phyloP scores from a whole-genome alignment of 2,113 vertebrate species.

The Pteronura brasiliensis region DNA sequence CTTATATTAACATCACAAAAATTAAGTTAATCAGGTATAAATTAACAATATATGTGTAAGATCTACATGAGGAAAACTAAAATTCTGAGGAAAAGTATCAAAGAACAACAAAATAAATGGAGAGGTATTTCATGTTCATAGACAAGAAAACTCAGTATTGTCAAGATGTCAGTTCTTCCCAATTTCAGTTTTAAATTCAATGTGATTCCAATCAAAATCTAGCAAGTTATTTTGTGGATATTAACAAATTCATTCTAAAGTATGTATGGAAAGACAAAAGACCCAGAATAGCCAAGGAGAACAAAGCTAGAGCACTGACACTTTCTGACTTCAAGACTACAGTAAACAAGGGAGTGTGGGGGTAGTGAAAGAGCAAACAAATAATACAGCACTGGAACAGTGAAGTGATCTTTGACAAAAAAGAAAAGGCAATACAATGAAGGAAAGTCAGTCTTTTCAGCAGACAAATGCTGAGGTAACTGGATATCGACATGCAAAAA shows the following conservation, averaged over 20 bases:
- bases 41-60: not conserved
- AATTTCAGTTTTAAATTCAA: not conserved
- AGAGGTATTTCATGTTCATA: not conserved
- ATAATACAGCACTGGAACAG: not conserved
- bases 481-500: not conserved
- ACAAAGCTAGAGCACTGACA: not conserved
- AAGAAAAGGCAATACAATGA: not conserved
- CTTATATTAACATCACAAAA: not conserved
- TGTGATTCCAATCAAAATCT: not conserved
- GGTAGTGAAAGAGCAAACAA: not conserved
- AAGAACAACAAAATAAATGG: not conserved
- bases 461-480: not conserved
- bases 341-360: not conserved
- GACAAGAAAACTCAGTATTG: not conserved
- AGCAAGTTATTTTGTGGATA: not conserved
- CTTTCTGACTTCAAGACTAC: not conserved
- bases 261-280: not conserved
- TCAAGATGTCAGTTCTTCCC: not conserved
- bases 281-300: not conserved
- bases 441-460: not conserved
- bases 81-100: not conserved
- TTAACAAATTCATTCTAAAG: not conserved
- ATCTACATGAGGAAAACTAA: not conserved
- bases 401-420: not conserved
- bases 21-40: not conserved